Evolutionary conservation across 2,113 vertebrate genomes (phyloP).

Genomic region (Gambusia holbrooki): DNA sequence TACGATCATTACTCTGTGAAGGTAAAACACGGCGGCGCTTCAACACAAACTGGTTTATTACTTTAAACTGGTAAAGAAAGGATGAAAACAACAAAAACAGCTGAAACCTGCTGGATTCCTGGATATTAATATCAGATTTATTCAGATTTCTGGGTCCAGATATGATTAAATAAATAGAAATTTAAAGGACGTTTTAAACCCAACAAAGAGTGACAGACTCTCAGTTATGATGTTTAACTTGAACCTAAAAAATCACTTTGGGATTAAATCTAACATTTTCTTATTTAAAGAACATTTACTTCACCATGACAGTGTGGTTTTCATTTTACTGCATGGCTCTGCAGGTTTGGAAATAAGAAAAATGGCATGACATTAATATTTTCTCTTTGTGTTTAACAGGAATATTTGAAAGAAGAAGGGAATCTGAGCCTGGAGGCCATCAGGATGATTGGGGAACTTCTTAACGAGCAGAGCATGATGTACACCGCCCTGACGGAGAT

Average conservation of each 20-base stretch:
- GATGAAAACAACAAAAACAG: background rate
- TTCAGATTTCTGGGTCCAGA: background rate
- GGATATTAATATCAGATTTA: no score
- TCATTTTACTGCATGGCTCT: background rate
- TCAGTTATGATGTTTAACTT: no score
- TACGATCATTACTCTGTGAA: constrained; percentile 51
- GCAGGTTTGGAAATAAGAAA: background rate
- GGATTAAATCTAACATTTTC: background rate
- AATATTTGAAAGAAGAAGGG: constrained; percentile 67
- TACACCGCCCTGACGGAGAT: constrained; percentile 68
- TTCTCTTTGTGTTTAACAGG: constrained; percentile 36
- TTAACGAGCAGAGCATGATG: constrained; percentile 72
- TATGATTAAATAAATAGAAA: no score
- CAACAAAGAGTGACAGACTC: no score
- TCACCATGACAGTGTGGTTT: background rate
- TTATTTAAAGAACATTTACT: background rate
- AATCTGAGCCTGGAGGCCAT: constrained; percentile 68
- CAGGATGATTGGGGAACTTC: constrained; percentile 76
- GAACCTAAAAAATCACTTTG: background rate
- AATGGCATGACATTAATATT: background rate
- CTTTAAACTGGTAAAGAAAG: background rate
- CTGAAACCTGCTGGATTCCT: background rate
- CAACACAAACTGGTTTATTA: no score
- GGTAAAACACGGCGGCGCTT: constrained; percentile 21
- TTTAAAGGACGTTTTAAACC: background rate